Evolutionary conservation across 2,797 vertebrate species (phyloP), one percentile per base, ranked within the genome.

Genomic region (Silurus lanzhouensis): DNA sequence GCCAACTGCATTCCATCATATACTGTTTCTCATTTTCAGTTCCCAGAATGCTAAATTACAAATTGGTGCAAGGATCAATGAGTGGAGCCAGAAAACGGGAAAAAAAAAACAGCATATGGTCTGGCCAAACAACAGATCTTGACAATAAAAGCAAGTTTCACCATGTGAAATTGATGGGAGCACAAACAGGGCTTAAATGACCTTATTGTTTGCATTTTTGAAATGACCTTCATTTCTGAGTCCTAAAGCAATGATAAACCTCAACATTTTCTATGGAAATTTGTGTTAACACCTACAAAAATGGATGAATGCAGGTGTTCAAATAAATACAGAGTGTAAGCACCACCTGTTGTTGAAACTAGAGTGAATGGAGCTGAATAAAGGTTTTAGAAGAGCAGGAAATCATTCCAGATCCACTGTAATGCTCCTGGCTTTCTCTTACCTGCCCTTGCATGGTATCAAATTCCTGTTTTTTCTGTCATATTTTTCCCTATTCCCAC

Each of bases 391-490:
- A 60, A 87, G 61, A 75, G 31, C 79, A 57, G 72, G n/a, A 84
- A 81, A 82, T 84, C 67, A 67, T 61, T 63, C 66, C 31, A 85
- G 17, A 82, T 60, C 72, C 78, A 84, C 71, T 13, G 8, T 79
- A 85, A 46, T 67, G 60, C 25, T 60, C 55, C 83, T 64, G 76
- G 48, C 74, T 80, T 58, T 67, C 79, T 66, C 78, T 80, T 72
- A 89, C 83, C 76, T 85, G 83, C 38, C 76, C 80, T 61, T 20
- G 60, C 22, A 5, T 80, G 84, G 84, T 82, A 77, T 90, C 86
- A 71, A 64, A 48, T 81, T 87, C 13, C 76, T 58, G 61, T 31
- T 75, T 81, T 84, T 83, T 84, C 5, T 38, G 6, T 55, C 48
- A 31, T 46, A 55, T 90, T 76, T 87, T 71, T 20, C 70, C 58